phyloP scores from a whole-genome alignment of 1,140 invertebrate genomes.

The Mya arenaria region DNA sequence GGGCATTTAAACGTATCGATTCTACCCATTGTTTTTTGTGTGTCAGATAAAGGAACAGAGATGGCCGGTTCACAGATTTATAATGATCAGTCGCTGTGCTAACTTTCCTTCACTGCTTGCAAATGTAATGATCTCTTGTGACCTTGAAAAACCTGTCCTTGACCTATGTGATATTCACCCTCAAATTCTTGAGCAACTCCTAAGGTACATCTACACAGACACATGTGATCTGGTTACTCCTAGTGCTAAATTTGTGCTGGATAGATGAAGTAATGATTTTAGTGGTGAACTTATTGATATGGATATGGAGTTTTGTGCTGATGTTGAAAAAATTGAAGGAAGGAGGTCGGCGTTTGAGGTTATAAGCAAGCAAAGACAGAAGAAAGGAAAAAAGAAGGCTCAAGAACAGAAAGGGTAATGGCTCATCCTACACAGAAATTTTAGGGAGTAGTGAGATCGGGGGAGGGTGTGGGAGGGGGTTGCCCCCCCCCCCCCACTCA shows the following conservation, averaged over 20 bases:
- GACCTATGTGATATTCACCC: slow-evolving; percentile 81
- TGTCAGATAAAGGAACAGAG: slow-evolving; percentile 82
- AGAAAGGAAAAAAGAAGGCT: slow-evolving; percentile 54
- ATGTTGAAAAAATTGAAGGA: slow-evolving; percentile 50
- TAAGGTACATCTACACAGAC: slow-evolving; percentile 87
- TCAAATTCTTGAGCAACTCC: slow-evolving; percentile 85
- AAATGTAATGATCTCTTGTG: slow-evolving; percentile 47
- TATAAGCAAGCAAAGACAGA: slow-evolving; percentile 72
- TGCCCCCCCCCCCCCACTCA: too few relatives aligned
- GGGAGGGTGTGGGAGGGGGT: slow-evolving; percentile 76
- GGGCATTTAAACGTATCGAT: too few relatives aligned
- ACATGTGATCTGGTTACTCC: slow-evolving; percentile 84
- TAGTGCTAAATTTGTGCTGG: slow-evolving; percentile 79
- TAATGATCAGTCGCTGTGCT: slow-evolving; percentile 71
- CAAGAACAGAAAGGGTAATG: slow-evolving; percentile 32
- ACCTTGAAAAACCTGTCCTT: slow-evolving; percentile 54
- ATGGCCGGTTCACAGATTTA: slow-evolving; percentile 77
- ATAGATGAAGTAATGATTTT: too few relatives aligned
- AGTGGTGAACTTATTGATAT: too few relatives aligned
- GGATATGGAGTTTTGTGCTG: too few relatives aligned
- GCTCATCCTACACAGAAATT: slow-evolving; percentile 82
- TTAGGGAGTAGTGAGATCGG: slow-evolving; percentile 84
- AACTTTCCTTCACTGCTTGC: slow-evolving; percentile 72
- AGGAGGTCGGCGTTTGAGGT: slow-evolving; percentile 83
- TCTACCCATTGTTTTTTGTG: too few relatives aligned